Base-by-base conservation (phyloP, 2,888 invertebrate genomes). In the Noctua janthe region DNA sequence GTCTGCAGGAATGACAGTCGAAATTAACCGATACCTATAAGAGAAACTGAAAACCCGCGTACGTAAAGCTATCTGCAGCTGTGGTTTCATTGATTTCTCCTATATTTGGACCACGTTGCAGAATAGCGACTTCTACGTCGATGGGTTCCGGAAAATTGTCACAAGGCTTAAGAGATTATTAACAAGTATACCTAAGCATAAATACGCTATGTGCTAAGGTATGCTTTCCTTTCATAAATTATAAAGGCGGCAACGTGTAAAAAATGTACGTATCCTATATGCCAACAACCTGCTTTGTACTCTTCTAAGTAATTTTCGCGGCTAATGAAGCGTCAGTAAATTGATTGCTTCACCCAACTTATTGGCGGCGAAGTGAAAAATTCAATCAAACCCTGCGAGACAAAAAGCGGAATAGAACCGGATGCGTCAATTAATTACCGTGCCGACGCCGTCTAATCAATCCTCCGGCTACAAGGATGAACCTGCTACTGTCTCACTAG, bases 341-440 rank as follows among this genome's bases (percentile, higher is more conserved):
- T 88, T 71, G 84, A 84, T 87, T 87, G 84, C 74, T 87, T 78
- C 85, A 76, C 64, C 87, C 71, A 76, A 81, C 75, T 77, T 85
- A 86, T 87, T 81, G 76, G 78, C 73, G 75, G 56, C 86, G 82
- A 86, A 90, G 87, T 90, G 86, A 88, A 88, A 89, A 88, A 90
- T 91, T 91, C 90, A 91, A 93, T 93, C 91, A 93, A 92, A 91
- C 90, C 89, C 88, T 82, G 87, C 87, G 89, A 81, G 84, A 83
- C 86, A 94, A 94, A 94, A 94, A 94, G 88, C 90, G 84, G 87
- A 88, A 92, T 91, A 87, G 91, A 91, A 89, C 86, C 90, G 91
- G 91, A 92, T 93, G 91, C 90, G 91, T 91, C 91, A 93, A 93
- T 94, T 94, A 93, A 94, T 94, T 94, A 92, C 87, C 87, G 86